Evolutionary conservation across 2,888 invertebrate genomes (phyloP).

Genomic region (Masnerella sp.): DNA sequence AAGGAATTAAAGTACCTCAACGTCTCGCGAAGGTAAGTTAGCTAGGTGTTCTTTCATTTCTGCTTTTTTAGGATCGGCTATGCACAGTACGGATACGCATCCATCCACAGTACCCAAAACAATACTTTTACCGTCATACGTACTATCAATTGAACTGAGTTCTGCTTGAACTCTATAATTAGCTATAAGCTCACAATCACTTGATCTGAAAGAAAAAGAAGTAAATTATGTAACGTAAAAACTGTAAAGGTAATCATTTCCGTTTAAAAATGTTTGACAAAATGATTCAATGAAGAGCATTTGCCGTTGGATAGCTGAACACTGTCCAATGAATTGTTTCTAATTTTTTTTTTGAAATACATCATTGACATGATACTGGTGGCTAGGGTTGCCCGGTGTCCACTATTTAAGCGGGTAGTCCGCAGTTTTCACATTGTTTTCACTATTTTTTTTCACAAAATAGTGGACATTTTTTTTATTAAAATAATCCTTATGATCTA

Average conservation of each 20-base stretch:
- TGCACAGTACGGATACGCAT: constrained; percentile 92
- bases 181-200: constrained; percentile 94
- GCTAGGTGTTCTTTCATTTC: constrained; percentile 83
- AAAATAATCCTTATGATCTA: too few species aligned
- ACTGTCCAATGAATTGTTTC: too few species aligned
- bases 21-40: constrained; percentile 85
- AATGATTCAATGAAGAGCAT: too few species aligned
- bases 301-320: too few species aligned
- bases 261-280: neutral
- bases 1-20: constrained; percentile 77
- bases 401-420: too few species aligned
- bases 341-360: too few species aligned
- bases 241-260: neutral
- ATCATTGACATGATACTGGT: too few species aligned
- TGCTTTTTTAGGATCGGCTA: constrained; percentile 84
- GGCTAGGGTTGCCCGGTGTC: too few species aligned
- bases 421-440: too few species aligned
- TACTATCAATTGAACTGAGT: constrained; percentile 91
- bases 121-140: constrained; percentile 88
- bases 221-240: constrained; percentile 8
- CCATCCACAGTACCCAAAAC: constrained; percentile 96
- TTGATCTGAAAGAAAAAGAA: constrained; percentile 80
- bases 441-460: too few species aligned
- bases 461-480: too few species aligned
- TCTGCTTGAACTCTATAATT: constrained; percentile 95